phyloP scores from a whole-genome alignment of 2,888 invertebrate species.

The Latrodectus elegans region DNA sequence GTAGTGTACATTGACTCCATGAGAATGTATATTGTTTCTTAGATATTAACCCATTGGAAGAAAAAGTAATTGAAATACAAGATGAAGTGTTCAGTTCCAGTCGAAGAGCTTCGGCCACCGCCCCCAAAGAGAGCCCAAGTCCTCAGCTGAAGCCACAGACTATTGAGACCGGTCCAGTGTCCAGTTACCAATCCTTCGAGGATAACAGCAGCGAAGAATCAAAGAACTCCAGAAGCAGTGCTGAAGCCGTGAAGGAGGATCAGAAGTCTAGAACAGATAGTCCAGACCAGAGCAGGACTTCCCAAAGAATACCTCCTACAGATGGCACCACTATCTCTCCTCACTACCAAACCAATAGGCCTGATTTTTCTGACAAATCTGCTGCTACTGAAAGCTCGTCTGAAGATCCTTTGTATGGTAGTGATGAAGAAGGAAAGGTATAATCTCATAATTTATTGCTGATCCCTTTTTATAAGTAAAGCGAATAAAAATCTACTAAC shows the following conservation, averaged over 20 bases:
- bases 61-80: conserved; percentile 26
- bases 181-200: conserved; percentile 47
- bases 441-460: not conserved
- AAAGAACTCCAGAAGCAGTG: conserved; percentile 27
- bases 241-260: conserved; percentile 13
- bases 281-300: not conserved
- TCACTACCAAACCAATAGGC: conserved; percentile 14
- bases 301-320: conserved; percentile 8
- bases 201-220: conserved; percentile 43
- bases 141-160: conserved; percentile 24
- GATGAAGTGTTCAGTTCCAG: conserved; percentile 65
- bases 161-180: conserved; percentile 33
- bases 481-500: too few species aligned
- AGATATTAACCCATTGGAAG: conserved; percentile 34
- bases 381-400: conserved; percentile 22
- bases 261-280: conserved; percentile 7
- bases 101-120: conserved; percentile 45
- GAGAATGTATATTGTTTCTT: not conserved
- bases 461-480: too few species aligned
- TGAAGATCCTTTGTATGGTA: conserved; percentile 58
- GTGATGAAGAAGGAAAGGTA: conserved; percentile 52
- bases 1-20: too few species aligned
- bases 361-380: conserved; percentile 6
- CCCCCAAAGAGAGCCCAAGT: conserved; percentile 29
- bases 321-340: conserved; percentile 15